Evolutionary conservation across 1,140 invertebrate genomes (phyloP).

Genomic region (Drosophila sp.): DNA sequence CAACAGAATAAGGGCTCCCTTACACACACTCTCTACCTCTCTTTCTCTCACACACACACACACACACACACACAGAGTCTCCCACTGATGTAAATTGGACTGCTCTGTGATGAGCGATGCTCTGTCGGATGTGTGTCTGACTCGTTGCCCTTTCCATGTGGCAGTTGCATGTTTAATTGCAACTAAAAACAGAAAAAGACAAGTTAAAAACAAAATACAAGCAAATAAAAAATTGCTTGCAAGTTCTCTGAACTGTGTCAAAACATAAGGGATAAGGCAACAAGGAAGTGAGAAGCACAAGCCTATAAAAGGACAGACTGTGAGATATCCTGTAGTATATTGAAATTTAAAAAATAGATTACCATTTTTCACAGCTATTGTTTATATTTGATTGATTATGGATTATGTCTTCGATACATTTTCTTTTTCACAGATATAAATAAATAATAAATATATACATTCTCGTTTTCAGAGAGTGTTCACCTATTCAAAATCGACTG

Average conservation of each 20-base stretch:
- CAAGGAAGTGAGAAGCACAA: neutral
- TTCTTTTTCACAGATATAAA: too few relatives aligned
- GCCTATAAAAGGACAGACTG: neutral
- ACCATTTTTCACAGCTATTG: too few relatives aligned
- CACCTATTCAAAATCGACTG: too few relatives aligned
- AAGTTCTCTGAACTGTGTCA: slow-evolving; percentile 75
- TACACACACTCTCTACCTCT: neutral
- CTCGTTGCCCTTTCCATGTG: slow-evolving; percentile 40
- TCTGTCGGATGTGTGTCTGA: slow-evolving; percentile 36
- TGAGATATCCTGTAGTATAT: slow-evolving; percentile 3
- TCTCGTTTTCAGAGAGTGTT: too few relatives aligned
- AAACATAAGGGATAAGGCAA: slow-evolving; percentile 52
- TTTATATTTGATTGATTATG: too few relatives aligned
- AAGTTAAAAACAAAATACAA: slow-evolving; percentile 24
- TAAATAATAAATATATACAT: too few relatives aligned
- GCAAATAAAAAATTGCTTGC: slow-evolving; percentile 50
- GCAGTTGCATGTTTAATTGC: slow-evolving; percentile 78
- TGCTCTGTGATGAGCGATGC: slow-evolving; percentile 71
- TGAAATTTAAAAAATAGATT: too few relatives aligned
- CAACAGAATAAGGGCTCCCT: slow-evolving; percentile 4
- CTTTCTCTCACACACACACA: slow-evolving; percentile 16
- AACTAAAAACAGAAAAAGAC: slow-evolving; percentile 70
- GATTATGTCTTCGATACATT: too few relatives aligned
- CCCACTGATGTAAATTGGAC: slow-evolving; percentile 66
- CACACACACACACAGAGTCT: slow-evolving; percentile 13